Conservation (phyloP, 2,113 vertebrate genomes). For the Anguilla japonica region DNA sequence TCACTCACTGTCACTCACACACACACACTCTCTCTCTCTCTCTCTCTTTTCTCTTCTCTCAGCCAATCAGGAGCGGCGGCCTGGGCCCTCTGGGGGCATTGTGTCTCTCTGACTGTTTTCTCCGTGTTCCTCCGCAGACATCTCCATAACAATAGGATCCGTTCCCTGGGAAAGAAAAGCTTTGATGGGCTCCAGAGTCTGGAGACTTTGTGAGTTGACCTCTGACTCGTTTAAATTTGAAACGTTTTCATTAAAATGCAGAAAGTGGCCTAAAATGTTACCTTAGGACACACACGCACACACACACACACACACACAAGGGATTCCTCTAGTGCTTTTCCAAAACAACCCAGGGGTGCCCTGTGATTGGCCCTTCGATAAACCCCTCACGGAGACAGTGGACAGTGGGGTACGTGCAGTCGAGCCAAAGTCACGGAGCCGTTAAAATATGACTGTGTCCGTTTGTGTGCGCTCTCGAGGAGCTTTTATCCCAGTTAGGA, state of each 20-base stretch:
- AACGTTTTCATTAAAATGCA: slow-evolving; percentile 74
- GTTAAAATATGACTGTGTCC: not conserved
- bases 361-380: not conserved
- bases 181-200: slow-evolving; percentile 84
- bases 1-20: too few species aligned
- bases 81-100: slow-evolving; percentile 44
- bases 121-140: slow-evolving; percentile 73
- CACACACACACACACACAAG: slow-evolving; percentile 37
- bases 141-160: slow-evolving; percentile 88
- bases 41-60: slow-evolving; percentile 38
- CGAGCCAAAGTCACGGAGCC: not conserved
- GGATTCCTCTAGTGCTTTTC: slow-evolving; percentile 39
- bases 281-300: slow-evolving; percentile 1
- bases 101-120: slow-evolving; percentile 59
- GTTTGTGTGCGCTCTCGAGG: not conserved
- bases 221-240: slow-evolving; percentile 68
- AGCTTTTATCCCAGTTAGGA: not conserved
- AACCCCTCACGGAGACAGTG: too few species aligned
- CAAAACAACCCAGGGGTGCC: slow-evolving; percentile 22
- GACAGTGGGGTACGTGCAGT: not conserved
- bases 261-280: slow-evolving; percentile 48
- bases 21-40: not conserved
- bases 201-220: slow-evolving; percentile 85
- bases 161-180: slow-evolving; percentile 81
- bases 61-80: slow-evolving; percentile 53